These are phyloP conservation scores for Nylanderia fulva DNA, from an alignment of 1,140 invertebrate genomes.

Conservation along the genomic window DNA sequence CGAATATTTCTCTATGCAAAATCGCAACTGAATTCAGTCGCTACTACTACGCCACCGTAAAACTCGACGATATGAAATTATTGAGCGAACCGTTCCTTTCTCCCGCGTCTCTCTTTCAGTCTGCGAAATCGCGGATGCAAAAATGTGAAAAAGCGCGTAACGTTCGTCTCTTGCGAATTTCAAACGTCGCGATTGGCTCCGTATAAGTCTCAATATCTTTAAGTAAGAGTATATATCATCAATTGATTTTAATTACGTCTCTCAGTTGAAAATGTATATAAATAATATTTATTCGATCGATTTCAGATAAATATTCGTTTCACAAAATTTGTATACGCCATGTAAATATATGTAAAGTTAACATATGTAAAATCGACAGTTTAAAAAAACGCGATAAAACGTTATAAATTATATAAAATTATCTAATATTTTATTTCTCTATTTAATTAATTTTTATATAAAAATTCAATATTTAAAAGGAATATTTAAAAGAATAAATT, in stretches of 20 bases:
- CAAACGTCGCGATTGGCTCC: background rate
- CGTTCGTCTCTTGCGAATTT: background rate
- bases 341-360: no score
- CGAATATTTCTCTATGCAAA: background rate
- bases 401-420: slow-evolving; percentile 5
- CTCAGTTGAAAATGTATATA: no score
- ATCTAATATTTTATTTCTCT: background rate
- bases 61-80: slow-evolving; percentile 36
- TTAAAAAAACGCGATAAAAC: background rate
- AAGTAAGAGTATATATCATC: background rate
- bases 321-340: background rate
- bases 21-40: slow-evolving; percentile 22
- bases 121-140: background rate
- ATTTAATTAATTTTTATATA: slow-evolving; percentile 1
- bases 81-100: background rate
- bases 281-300: no score
- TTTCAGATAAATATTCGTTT: background rate
- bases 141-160: background rate
- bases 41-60: background rate
- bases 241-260: background rate
- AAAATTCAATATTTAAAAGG: background rate
- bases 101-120: background rate
- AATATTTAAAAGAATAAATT: background rate
- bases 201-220: background rate
- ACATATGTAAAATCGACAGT: background rate